Base-by-base conservation (phyloP, 2,888 invertebrate genomes). In the Ichneumon xanthorius region DNA sequence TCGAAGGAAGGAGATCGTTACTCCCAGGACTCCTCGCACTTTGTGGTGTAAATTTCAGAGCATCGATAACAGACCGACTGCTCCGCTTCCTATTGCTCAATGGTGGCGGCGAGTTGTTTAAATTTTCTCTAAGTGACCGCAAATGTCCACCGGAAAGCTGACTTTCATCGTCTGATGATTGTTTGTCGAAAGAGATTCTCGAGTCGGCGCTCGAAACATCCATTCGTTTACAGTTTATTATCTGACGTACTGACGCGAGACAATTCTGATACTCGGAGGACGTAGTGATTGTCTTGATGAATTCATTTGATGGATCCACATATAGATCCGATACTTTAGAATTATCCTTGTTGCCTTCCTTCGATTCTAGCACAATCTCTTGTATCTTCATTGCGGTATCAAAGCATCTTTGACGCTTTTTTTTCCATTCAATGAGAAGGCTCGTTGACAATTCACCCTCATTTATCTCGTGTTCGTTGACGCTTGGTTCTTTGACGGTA, bases 351-450 rank as follows among this genome's bases (percentile, higher is more conserved):
- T 80, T 78, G 0, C 63, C 75, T 22, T 71, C 65, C 58, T 87
- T 87, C 2, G 88, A 86, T 53, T 91, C 90, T 7, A 87, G 82
- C 70, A 88, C 88, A n/a, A 92, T 92, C 77, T 92, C 91, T 70
- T 90, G 84, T 86, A 93, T 90, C 58, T 89, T 75, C 61, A 90
- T 90, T 0, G 91, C 93, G 9, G 92, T 92, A 55, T 93, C 91
- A n/a, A 93, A 87, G 65, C 93, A 93, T 30, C 92, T 89, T 19
- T 91, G 91, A n/a, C 92, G 90, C 68, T 92, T 90, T 68, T 90
- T 88, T 1, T 88, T 89, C n/a, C 92, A 88, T 67, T 92, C 92
- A 48, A 90, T 84, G 7, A 89, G 53, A 2, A 93, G 82, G 53
- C 89, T 90, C 40, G 86, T 85, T 16, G 90, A 89, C 33, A 92